phyloP scores from a whole-genome alignment of 2,797 vertebrate genomes.

The Molothrus ater region DNA sequence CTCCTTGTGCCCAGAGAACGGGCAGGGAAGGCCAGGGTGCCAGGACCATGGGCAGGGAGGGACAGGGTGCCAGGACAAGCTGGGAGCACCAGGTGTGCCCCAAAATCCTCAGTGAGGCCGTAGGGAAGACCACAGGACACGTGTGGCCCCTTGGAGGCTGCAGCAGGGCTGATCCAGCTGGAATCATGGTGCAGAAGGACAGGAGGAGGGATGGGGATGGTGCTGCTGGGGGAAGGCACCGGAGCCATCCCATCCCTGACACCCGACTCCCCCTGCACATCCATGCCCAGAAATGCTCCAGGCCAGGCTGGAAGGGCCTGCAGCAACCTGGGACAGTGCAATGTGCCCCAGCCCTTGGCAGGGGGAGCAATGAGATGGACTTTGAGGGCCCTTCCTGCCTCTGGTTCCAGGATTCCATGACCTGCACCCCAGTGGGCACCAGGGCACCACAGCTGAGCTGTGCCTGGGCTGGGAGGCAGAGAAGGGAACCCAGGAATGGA shows the following conservation, averaged over 20 bases:
- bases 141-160: neutral
- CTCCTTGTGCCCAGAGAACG: neutral
- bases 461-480: neutral
- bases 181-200: neutral
- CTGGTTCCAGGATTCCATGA: neutral
- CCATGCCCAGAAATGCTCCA: fast-evolving
- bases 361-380: neutral
- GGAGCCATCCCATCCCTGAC: neutral
- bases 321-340: neutral
- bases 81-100: neutral
- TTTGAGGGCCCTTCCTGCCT: neutral
- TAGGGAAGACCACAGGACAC: neutral
- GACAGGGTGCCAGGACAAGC: neutral
- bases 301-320: neutral
- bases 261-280: neutral
- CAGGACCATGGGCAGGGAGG: neutral
- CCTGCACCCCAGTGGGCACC: fast-evolving
- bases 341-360: neutral
- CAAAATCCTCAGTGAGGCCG: neutral
- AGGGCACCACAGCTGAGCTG: fast-evolving
- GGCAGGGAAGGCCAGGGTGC: neutral
- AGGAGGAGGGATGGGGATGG: neutral
- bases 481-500: neutral
- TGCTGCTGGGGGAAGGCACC: too few species aligned
- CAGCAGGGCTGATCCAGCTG: fast-evolving